Conservation (phyloP, 2,888 invertebrate species). For the Polymixis flavicincta region DNA sequence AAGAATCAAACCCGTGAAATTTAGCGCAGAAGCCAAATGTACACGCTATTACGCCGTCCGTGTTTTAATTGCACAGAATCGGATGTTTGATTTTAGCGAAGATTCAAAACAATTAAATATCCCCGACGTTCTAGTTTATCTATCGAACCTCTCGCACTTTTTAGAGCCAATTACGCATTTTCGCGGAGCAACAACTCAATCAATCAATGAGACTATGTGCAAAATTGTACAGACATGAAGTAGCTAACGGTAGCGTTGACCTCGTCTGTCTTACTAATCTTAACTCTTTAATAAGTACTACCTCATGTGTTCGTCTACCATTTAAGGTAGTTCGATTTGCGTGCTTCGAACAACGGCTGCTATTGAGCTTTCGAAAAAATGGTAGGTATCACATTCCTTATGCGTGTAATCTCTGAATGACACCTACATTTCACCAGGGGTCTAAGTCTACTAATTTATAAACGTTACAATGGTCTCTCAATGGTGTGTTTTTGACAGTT, state of each 20-base stretch:
- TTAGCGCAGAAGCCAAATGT: neutral
- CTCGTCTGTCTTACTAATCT: neutral
- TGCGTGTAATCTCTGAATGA: neutral
- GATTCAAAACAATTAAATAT: neutral
- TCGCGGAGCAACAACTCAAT: slow-evolving; percentile 4
- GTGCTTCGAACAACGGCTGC: neutral
- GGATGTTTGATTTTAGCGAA: neutral
- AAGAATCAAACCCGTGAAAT: neutral
- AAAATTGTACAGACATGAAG: neutral
- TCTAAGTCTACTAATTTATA: too few species aligned
- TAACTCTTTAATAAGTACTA: slow-evolving; percentile 2
- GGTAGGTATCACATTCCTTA: neutral
- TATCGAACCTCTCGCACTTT: neutral
- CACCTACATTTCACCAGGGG: too few species aligned
- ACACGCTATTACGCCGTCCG: neutral
- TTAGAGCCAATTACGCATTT: neutral
- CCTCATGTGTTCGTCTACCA: neutral
- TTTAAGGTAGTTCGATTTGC: neutral
- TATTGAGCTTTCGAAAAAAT: neutral
- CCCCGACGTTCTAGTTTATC: neutral
- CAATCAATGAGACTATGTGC: neutral
- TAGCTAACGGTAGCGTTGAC: slow-evolving; percentile 9
- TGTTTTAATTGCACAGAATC: neutral
- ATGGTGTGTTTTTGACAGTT: too few species aligned
- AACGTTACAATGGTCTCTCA: too few species aligned